A percentile compares a stretch with the other conserved stretches of the same genome.
Evolutionary conservation across 1,140 invertebrate species (phyloP).

Genomic region (Brachionus calyciflorus): DNA sequence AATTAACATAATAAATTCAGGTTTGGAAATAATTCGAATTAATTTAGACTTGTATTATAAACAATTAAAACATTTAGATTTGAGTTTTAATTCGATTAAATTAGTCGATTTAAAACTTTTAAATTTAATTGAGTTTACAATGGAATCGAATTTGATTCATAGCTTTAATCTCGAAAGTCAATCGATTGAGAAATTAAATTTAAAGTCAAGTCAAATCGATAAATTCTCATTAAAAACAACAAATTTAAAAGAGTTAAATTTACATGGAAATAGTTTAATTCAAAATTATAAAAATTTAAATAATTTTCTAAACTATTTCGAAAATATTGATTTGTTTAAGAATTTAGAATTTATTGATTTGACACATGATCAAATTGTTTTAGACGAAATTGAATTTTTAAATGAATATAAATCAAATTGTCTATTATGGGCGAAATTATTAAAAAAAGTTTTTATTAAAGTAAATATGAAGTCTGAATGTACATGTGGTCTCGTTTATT

Average conservation of each 20-base stretch:
- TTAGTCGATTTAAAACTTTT: not conserved
- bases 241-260: not conserved
- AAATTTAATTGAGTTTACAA: too few relatives aligned
- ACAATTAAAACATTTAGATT: not conserved
- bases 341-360: not conserved
- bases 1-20: not conserved
- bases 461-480: not conserved
- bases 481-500: not conserved
- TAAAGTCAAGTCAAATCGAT: not conserved
- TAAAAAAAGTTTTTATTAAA: slow-evolving; percentile 13
- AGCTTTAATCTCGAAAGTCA: not conserved
- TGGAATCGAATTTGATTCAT: not conserved
- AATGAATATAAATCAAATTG: not conserved
- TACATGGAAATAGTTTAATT: too few relatives aligned
- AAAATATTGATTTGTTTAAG: not conserved
- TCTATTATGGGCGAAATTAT: too few relatives aligned
- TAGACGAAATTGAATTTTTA: not conserved
- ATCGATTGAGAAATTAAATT: not conserved
- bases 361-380: not conserved
- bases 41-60: not conserved
- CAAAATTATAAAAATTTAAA: slow-evolving; percentile 25
- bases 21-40: not conserved
- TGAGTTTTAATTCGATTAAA: not conserved
- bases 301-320: not conserved
- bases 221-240: not conserved